Base-by-base conservation (phyloP, 2,797 vertebrate genomes). In the Phylloscopus collybita region DNA sequence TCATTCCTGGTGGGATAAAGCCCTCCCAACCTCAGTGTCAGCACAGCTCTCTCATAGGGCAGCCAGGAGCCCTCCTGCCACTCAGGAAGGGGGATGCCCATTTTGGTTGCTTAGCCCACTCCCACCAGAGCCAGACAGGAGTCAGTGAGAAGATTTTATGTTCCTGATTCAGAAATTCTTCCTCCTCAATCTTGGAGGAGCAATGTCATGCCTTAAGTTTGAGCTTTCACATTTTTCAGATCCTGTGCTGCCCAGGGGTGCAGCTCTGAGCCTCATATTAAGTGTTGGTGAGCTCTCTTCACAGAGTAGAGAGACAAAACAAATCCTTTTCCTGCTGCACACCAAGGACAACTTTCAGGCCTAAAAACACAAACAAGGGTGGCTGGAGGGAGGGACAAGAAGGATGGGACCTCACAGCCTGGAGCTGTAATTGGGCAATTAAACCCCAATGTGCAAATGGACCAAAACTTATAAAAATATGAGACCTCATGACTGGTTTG, bases 401-500 rank as follows among this genome's bases (percentile, higher is more conserved):
- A n/a, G 54, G 54, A 56, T 56, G 30, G 54, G 54, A 56, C 54
- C 54, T 56, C 30, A 56, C 30, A n/a, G 6, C 32, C 54, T 56
- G 54, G 5, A 56, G 20, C 32, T 56, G 32, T 8, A 32, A 56
- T 21, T 56, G 30, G 30, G n/a, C 12, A 56, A n/a, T 56, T 56
- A 9, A 32, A n/a, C 53, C 8, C 30, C 53, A 56, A 56, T 4
- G 21, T n/a, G 8, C 30, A 56, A 56, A 56, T n/a, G 8, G 13
- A 56, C 8, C 30, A 56, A n/a, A 56, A 56, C 30, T 54, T n/a
- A n/a, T n/a, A 56, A 56, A 56, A 56, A n/a, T 14, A 19, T n/a
- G 12, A 14, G 12, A 14, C 13, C 1, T 56, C 5, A 3, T n/a
- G 53, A 56, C 30, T 2, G 1, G 2, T n/a, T 9, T 2, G 8